Evolutionary conservation across 2,888 invertebrate species (phyloP), one percentile per base, ranked within the genome.

Genomic region (Eupithecia centaureata): DNA sequence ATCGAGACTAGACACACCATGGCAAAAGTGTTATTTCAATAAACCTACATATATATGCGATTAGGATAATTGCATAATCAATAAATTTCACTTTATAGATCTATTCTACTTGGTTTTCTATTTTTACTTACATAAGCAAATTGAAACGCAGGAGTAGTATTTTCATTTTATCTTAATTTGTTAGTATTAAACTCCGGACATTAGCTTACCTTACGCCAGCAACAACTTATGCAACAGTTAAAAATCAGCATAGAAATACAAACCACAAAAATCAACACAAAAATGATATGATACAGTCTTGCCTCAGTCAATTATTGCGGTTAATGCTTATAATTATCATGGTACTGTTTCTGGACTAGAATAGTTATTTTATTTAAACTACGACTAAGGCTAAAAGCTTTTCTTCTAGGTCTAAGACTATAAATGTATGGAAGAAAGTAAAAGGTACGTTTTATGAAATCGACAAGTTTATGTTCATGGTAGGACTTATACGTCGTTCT

Each of bases 211-310:
- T n/a, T 38, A 15, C 15, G 38, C 38, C 35, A 38, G n/a, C n/a
- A 42, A 42, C 2, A 18, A 42, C n/a, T 8, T 42, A 47, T 12
- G 47, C 18, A 47, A 22, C 12, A 22, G 3, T 22, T 2, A 22
- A 22, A 47, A 47, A 47, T 47, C 10, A 22, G 47, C 3, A 47
- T 47, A 22, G 2, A 35, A 8, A 18, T 22, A 47, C 22, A 47
- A 47, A 47, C 12, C 22, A 22, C 42, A 1, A 42, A n/a, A n/a
- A n/a, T n/a, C 2, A 18, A 18, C 0, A 42, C 2, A 38, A 35
- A n/a, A 47, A 47, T 47, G 47, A 47, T 47, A 47, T 47, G 47
- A 8, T 47, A 47, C 47, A 47, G 47, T 47, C 47, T 47, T 47
- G 22, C 22, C 10, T 22, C 10, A 47, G 47, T 8, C 8, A 22